phyloP scores from a whole-genome alignment of 2,797 vertebrate genomes.

The Naso thynnoides region DNA sequence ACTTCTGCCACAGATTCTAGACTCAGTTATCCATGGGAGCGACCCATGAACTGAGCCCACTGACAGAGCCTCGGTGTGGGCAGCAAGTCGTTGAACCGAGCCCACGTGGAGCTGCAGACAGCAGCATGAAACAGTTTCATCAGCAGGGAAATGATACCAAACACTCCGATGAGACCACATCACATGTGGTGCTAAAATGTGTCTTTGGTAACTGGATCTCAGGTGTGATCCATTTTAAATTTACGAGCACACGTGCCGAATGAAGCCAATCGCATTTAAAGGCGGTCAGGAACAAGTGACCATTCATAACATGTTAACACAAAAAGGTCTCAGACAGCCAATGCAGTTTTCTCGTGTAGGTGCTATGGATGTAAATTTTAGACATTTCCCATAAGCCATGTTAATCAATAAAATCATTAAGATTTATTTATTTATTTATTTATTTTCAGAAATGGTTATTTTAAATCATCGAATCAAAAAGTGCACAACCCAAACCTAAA shows the following conservation, averaged over 20 bases:
- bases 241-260: neutral
- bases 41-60: slow-evolving; percentile 43
- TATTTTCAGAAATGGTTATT: neutral
- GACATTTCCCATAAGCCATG: neutral
- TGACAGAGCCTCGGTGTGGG: slow-evolving; percentile 33
- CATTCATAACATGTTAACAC: neutral
- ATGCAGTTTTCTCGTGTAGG: slow-evolving; percentile 5
- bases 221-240: neutral
- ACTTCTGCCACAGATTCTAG: slow-evolving; percentile 24
- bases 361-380: neutral
- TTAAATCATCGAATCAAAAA: neutral
- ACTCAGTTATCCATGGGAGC: slow-evolving; percentile 27
- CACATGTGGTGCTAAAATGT: neutral
- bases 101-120: slow-evolving; percentile 1
- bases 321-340: neutral
- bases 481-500: too few species aligned
- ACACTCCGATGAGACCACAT: neutral
- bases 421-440: too few species aligned
- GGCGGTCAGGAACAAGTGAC: neutral
- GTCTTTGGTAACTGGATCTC: slow-evolving; percentile 1
- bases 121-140: slow-evolving; percentile 17
- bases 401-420: too few species aligned
- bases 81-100: slow-evolving; percentile 7
- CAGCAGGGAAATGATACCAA: slow-evolving; percentile 19
- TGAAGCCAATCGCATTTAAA: slow-evolving; percentile 9